Evolutionary conservation across 2,113 vertebrate species (phyloP).

Genomic region (Rutilus rutilus): DNA sequence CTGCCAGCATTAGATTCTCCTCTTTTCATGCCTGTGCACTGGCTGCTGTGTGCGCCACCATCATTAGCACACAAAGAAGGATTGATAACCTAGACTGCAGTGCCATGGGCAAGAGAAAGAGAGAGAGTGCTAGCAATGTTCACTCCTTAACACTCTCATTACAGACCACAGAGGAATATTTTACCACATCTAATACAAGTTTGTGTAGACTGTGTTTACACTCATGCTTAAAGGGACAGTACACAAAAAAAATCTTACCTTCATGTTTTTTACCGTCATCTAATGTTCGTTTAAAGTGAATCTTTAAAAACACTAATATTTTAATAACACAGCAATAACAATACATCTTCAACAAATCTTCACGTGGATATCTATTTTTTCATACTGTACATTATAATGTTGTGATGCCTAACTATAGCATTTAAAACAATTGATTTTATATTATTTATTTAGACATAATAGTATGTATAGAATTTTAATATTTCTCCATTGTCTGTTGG

Average conservation of each 20-base stretch:
- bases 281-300: background rate
- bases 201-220: slow-evolving; percentile 47
- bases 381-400: background rate
- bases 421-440: background rate
- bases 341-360: background rate
- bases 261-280: background rate
- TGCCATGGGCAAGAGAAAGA: slow-evolving; percentile 54
- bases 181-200: slow-evolving; percentile 57
- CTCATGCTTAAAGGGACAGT: background rate
- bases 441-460: background rate
- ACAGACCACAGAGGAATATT: slow-evolving; percentile 72
- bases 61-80: slow-evolving; percentile 81
- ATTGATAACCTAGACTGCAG: slow-evolving; percentile 74
- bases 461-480: background rate
- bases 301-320: background rate
- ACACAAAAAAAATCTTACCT: background rate
- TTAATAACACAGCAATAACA: background rate
- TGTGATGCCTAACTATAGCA: background rate
- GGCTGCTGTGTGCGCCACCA: slow-evolving; percentile 72
- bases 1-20: slow-evolving; percentile 76
- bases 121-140: slow-evolving; percentile 30
- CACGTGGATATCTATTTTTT: background rate
- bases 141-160: slow-evolving; percentile 63
- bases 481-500: background rate
- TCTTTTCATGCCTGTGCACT: slow-evolving; percentile 71